Evolutionary conservation across 2,797 vertebrate species (phyloP), one percentile per base, ranked within the genome.

Genomic region (Phaenicophaeus curvirostris): DNA sequence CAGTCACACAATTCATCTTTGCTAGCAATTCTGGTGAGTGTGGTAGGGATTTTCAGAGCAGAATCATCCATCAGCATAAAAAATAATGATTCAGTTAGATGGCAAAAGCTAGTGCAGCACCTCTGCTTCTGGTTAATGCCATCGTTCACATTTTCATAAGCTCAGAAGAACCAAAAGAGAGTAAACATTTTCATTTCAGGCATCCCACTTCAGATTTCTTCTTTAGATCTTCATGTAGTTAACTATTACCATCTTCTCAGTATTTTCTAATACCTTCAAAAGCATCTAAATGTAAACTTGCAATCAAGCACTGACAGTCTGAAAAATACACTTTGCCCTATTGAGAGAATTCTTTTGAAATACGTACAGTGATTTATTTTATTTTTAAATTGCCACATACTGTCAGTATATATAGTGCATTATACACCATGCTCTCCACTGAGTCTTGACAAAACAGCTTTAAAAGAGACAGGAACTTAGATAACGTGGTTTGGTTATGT

Each of bases 11-110:
- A 65, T 82, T 91, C 63, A 91, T 82, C 59, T 54, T 74, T 48
- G 53, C 61, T 53, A 69, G 87, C 48, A 67, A 21, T 50, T 69
- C 67, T 39, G 59, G 67, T 61, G 87, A 91, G 42, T 5, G 51
- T 66, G 65, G 76, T 33, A 68, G 53, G 37, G 19, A 50, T 73
- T 86, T 85, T 82, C 67, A 90, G 42, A 91, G 82, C 73, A 78
- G 8, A 86, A 63, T 44, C 66, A 61, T 82, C 65, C 4, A 87
- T 91, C 89, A 91, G 44, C 89, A 90, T 77, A 87, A 90, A 88
- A 21, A 67, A 78, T 55, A 87, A 51, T 88, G 82, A 85, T 44
- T 90, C 63, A 76, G 46, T 0, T 74, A 65, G 61, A 71, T 77
- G 48, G 50, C 28, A 93, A 94, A 91, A 85, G 57, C 74, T 61